These are phyloP conservation scores for Fistularia commersonii DNA, from an alignment of 2,797 vertebrate species.

Conservation along the genomic window DNA sequence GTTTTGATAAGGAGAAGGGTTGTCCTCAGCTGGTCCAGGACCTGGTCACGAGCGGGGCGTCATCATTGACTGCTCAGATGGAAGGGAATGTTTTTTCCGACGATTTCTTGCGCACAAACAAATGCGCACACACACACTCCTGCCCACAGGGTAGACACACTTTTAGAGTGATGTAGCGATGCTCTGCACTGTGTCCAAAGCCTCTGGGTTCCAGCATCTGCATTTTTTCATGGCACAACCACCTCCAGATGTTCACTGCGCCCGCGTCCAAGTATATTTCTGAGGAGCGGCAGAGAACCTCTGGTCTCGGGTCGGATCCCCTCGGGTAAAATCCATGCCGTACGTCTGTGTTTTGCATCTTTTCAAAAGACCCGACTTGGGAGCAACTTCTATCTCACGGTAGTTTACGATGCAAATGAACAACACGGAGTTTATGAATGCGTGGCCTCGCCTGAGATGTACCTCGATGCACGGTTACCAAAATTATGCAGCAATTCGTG, in stretches of 20 bases:
- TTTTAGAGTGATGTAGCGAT: constrained; percentile 23
- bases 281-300: constrained; percentile 1
- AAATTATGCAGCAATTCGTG: too few relatives aligned
- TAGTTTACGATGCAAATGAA: too few relatives aligned
- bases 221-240: constrained; percentile 60
- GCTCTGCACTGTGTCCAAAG: constrained; percentile 28
- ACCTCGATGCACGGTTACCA: too few relatives aligned
- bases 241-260: constrained; percentile 61
- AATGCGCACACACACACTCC: background rate
- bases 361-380: constrained; percentile 41
- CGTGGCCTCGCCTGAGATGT: too few relatives aligned
- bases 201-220: constrained; percentile 30
- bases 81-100: too few relatives aligned
- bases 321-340: constrained; percentile 33
- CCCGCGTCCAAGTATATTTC: constrained; percentile 27
- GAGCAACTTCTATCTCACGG: background rate
- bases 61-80: too few relatives aligned
- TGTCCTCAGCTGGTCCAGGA: too few relatives aligned
- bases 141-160: background rate
- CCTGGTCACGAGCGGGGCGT: too few relatives aligned
- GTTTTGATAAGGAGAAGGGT: too few relatives aligned
- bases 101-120: background rate
- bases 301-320: background rate
- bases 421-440: too few relatives aligned
- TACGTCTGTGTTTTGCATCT: constrained; percentile 42